Evolutionary conservation across 2,797 vertebrate species (phyloP).

Genomic region (Oophaga sylvatica): DNA sequence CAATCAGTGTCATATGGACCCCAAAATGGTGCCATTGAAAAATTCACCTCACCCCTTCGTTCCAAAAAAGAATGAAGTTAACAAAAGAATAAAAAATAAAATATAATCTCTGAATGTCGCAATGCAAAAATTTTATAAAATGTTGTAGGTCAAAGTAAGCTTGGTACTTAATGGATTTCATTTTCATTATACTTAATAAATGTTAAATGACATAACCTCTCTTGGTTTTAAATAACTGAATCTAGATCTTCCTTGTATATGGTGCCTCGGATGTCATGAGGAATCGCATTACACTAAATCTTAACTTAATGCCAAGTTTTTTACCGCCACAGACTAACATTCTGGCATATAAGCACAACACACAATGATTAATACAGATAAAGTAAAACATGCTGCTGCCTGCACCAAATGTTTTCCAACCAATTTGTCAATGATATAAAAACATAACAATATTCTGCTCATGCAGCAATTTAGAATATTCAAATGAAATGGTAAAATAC

Average conservation of each 20-base stretch:
- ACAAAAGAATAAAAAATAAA: too few species aligned
- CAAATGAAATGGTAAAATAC: neutral
- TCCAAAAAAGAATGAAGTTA: too few species aligned
- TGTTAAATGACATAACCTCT: too few species aligned
- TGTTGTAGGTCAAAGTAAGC: too few species aligned
- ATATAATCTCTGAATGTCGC: too few species aligned
- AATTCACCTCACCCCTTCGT: too few species aligned
- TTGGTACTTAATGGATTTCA: too few species aligned
- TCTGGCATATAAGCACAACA: conserved; percentile 18
- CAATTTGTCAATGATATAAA: conserved; percentile 1
- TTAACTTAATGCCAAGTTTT: conserved; percentile 9
- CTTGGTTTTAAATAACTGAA: neutral
- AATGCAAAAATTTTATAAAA: too few species aligned
- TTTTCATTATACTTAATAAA: too few species aligned
- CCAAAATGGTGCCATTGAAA: too few species aligned
- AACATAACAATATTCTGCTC: neutral
- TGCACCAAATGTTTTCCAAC: conserved; percentile 9
- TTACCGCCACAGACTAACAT: neutral
- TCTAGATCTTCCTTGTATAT: neutral
- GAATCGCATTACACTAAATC: neutral
- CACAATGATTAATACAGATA: neutral
- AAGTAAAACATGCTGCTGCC: neutral
- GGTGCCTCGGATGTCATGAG: neutral
- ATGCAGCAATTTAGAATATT: neutral
- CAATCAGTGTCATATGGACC: too few species aligned